A percentile compares a stretch with the other conserved stretches of the same genome.
phyloP scores from a whole-genome alignment of 92 coral and sea anemone species.

The Palythoa grandiflora region DNA sequence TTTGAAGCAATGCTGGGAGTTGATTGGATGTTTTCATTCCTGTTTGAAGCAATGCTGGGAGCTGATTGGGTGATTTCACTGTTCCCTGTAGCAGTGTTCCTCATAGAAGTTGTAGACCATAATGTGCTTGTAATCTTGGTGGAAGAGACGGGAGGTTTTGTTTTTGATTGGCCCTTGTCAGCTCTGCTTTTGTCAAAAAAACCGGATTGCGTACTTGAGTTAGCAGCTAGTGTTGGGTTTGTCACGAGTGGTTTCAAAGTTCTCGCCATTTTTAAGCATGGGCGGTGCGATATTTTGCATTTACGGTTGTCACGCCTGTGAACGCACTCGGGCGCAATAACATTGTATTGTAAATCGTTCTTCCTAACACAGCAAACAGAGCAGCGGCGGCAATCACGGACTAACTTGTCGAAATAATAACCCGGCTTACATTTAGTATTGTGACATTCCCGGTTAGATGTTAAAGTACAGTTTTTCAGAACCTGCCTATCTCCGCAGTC shows the following conservation, averaged over 20 bases:
- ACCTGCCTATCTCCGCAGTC: neutral
- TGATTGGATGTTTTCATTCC: too few relatives aligned
- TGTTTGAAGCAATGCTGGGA: too few relatives aligned
- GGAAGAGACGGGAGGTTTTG: too few relatives aligned
- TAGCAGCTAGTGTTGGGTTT: neutral
- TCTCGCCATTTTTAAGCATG: neutral
- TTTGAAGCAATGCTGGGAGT: too few relatives aligned
- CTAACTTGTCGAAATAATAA: neutral
- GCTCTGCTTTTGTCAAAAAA: too few relatives aligned
- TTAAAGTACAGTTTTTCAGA: neutral
- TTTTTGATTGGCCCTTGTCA: too few relatives aligned
- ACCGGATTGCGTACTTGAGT: neutral
- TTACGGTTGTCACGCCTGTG: neutral
- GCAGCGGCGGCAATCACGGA: neutral
- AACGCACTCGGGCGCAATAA: constrained; percentile 16
- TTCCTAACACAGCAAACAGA: constrained; percentile 2
- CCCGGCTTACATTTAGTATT: neutral
- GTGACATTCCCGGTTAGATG: constrained; percentile 1
- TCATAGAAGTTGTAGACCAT: too few relatives aligned
- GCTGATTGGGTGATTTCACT: too few relatives aligned
- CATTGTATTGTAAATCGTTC: constrained; percentile 21
- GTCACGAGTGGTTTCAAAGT: too few relatives aligned
- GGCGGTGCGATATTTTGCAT: neutral
- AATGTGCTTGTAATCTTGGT: too few relatives aligned
- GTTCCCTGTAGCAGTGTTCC: too few relatives aligned